phyloP scores from a whole-genome alignment of 1,140 invertebrate species.

The Drosophila bifasciata region DNA sequence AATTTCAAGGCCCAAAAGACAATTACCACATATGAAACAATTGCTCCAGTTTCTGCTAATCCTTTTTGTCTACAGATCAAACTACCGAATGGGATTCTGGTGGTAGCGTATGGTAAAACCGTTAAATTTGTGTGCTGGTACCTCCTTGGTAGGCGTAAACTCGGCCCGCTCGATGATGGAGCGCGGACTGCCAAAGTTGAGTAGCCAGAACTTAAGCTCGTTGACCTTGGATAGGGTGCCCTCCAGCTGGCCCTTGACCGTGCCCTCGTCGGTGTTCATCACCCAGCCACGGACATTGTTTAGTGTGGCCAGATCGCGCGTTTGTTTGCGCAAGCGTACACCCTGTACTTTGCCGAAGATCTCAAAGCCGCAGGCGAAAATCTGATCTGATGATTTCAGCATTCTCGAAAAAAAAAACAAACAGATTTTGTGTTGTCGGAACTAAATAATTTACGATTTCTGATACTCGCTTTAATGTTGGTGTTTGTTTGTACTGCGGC shows the following conservation, averaged over 20 bases:
- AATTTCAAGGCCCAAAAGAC: conserved; percentile 12
- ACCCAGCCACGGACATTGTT: conserved; percentile 88
- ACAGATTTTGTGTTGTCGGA: neutral
- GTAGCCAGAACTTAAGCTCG: conserved; percentile 87
- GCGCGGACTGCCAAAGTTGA: conserved; percentile 86
- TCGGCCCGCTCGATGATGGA: conserved; percentile 86
- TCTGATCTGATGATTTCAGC: conserved; percentile 33
- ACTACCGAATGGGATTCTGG: neutral
- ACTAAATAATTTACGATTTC: neutral
- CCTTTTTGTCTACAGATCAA: neutral
- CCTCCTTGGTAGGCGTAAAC: conserved; percentile 84
- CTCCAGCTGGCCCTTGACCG: conserved; percentile 87
- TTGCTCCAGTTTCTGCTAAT: conserved; percentile 5
- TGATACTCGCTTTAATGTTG: too few species aligned
- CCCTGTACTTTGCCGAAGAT: conserved; percentile 86
- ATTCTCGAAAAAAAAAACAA: neutral
- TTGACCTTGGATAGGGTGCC: conserved; percentile 85
- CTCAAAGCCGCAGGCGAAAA: conserved; percentile 85
- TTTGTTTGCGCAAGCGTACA: conserved; percentile 86
- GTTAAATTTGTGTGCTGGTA: conserved; percentile 51
- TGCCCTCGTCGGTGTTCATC: conserved; percentile 87
- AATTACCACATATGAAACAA: conserved; percentile 5
- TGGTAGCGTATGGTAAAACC: conserved; percentile 56
- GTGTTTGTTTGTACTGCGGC: too few species aligned
- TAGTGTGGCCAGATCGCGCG: conserved; percentile 85